These are phyloP conservation scores for Scartelaos histophorus DNA, from an alignment of 2,113 vertebrate species.

Conservation along the genomic window DNA sequence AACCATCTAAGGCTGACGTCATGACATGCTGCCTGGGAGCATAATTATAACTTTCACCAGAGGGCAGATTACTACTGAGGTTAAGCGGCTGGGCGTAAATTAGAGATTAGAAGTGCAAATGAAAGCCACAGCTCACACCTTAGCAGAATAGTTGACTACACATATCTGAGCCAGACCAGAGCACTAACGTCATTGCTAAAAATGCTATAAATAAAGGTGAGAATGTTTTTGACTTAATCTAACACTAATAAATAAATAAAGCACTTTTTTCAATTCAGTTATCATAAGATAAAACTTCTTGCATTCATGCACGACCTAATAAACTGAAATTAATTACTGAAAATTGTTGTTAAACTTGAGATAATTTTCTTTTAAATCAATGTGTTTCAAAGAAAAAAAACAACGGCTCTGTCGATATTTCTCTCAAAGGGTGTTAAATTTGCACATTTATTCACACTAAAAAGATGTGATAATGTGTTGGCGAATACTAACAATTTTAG, in stretches of 20 bases:
- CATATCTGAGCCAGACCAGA: background rate
- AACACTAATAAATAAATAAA: no score
- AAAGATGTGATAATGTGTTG: background rate
- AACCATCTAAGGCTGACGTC: slow-evolving; percentile 39
- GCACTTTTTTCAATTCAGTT: no score
- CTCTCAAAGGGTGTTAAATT: background rate
- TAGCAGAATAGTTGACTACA: background rate
- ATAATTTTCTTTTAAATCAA: no score
- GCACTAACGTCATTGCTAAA: no score
- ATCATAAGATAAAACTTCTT: no score
- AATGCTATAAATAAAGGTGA: no score
- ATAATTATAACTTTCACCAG: slow-evolving; percentile 61
- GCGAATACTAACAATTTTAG: background rate
- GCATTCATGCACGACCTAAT: no score
- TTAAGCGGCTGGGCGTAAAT: slow-evolving; percentile 31
- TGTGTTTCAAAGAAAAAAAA: background rate
- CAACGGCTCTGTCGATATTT: background rate
- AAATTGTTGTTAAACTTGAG: no score
- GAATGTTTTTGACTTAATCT: no score
- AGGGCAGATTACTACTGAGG: slow-evolving; percentile 51
- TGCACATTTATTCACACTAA: background rate
- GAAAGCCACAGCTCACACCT: slow-evolving; percentile 17
- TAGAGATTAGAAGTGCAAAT: slow-evolving; percentile 24
- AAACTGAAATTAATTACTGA: no score
- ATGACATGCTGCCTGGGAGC: slow-evolving; percentile 25